These are phyloP conservation scores for Cheilosia urbana DNA, from an alignment of 2,888 invertebrate species.

Conservation along the genomic window DNA sequence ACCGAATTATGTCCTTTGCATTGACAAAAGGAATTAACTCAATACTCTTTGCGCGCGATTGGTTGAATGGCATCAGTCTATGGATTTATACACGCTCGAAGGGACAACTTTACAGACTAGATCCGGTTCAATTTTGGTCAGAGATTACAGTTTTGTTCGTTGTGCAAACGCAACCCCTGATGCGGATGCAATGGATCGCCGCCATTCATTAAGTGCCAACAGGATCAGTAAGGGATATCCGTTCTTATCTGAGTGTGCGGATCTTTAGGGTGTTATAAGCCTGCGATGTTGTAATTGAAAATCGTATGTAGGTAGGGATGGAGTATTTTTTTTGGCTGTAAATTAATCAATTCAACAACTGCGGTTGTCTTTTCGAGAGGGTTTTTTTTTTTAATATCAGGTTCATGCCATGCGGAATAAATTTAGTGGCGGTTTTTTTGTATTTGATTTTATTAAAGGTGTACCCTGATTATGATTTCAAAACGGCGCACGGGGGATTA, in stretches of 20 bases:
- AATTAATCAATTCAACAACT: slow-evolving; percentile 67
- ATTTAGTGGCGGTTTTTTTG: slow-evolving; percentile 35
- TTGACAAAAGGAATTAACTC: slow-evolving; percentile 57
- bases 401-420: slow-evolving; percentile 44
- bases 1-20: slow-evolving; percentile 51
- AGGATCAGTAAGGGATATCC: slow-evolving; percentile 72
- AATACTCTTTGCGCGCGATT: slow-evolving; percentile 36
- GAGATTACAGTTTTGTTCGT: slow-evolving; percentile 61
- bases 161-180: slow-evolving; percentile 41
- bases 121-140: slow-evolving; percentile 78
- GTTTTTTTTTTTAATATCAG: slow-evolving; percentile 53
- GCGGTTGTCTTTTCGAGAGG: slow-evolving; percentile 57
- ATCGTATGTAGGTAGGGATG: slow-evolving; percentile 21
- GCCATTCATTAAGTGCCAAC: slow-evolving; percentile 61
- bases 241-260: slow-evolving; percentile 52
- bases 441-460: slow-evolving; percentile 24
- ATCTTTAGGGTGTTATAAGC: slow-evolving; percentile 73
- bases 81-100: slow-evolving; percentile 52
- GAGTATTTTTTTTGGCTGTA: slow-evolving; percentile 11
- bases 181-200: slow-evolving; percentile 17
- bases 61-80: slow-evolving; percentile 32
- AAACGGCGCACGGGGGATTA: slow-evolving; percentile 44
- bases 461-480: slow-evolving; percentile 58
- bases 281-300: slow-evolving; percentile 70
- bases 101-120: slow-evolving; percentile 70